A percentile compares a stretch with the other conserved stretches of the same genome.
These are phyloP conservation scores for Blennius ocellaris DNA, from an alignment of 2,113 vertebrate genomes.

Conservation along the genomic window DNA sequence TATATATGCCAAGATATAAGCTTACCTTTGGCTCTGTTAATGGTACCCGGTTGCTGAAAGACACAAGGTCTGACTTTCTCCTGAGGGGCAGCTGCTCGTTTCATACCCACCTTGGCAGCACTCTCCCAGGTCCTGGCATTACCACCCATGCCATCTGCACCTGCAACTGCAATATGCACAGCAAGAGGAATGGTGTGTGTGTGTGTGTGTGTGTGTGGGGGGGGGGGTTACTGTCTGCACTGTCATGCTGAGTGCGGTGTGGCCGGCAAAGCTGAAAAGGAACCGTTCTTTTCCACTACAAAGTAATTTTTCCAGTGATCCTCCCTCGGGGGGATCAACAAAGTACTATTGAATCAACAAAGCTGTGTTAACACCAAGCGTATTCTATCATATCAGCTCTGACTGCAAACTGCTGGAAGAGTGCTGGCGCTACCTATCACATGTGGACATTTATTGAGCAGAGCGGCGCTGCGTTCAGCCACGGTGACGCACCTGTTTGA, in stretches of 20 bases:
- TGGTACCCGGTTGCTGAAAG: slow-evolving; percentile 47
- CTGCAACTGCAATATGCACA: slow-evolving; percentile 60
- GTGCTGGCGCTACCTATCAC: slow-evolving; percentile 33
- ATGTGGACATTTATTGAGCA: slow-evolving; percentile 53
- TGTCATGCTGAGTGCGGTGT: slow-evolving; percentile 39
- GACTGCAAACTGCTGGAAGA: slow-evolving; percentile 41
- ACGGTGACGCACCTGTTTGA: slow-evolving; percentile 36
- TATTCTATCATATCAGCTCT: slow-evolving; percentile 61
- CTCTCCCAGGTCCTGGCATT: slow-evolving; percentile 57
- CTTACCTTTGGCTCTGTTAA: slow-evolving; percentile 66
- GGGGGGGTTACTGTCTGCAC: slow-evolving; percentile 50
- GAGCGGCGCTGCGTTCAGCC: slow-evolving; percentile 36
- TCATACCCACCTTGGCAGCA: slow-evolving; percentile 66
- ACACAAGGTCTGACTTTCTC: slow-evolving; percentile 63
- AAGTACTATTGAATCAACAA: slow-evolving; percentile 61
- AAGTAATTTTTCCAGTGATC: slow-evolving; percentile 9
- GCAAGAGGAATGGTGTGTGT: slow-evolving; percentile 15
- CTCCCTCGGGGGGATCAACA: slow-evolving; percentile 45
- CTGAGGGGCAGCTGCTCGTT: slow-evolving; percentile 64
- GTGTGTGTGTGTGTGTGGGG: slow-evolving; percentile 27
- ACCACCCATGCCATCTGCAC: slow-evolving; percentile 62
- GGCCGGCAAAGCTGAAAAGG: slow-evolving; percentile 35
- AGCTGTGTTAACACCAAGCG: slow-evolving; percentile 30
- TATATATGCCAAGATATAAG: slow-evolving; percentile 48
- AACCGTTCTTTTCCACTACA: slow-evolving; percentile 11